Base-by-base conservation (phyloP, 2,797 vertebrate genomes). In the Lepilemur ruficaudatus region DNA sequence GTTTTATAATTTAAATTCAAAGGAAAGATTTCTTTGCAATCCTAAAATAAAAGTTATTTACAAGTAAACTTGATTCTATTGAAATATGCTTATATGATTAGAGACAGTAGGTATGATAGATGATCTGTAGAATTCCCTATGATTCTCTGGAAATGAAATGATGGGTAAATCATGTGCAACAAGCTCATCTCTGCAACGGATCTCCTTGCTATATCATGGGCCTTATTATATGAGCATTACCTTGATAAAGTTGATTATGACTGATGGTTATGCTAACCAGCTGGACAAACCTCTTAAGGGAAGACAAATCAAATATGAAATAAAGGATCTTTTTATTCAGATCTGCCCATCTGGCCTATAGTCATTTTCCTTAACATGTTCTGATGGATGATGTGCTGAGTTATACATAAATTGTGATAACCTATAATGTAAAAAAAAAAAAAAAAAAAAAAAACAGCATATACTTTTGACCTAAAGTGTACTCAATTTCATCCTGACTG, bases 191-290 rank as follows among this genome's bases (percentile, higher is more conserved):
- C 57, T 90, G n/a, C 55, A 55, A 50, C 75, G 35, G 30, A 65
- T 82, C 73, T 89, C 38, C 32, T 86, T 50, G 38, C 57, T 57
- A 0, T 79, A 43, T 32, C 0, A 0, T 78, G 41, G 79, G 35
- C 32, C 85, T 91, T 85, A 23, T 93, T 87, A 28, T 17, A 30
- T 83, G 69, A 72, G 81, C 93, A 87, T 81, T 91, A 87, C 72
- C 79, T 92, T 5, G 23, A 83, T 85, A 67, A 88, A 92, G 69
- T 72, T 96, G 76, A 92, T 93, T 92, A 59, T 97, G 79, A 96
- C 79, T 83, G 89, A 91, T 87, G 32, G 35, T 50, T 92, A 70
- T 88, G 75, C 69, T 81, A 84, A 72, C 72, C 38, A 52, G 70
- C 65, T 87, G 65, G 55, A 90, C 32, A 67, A 80, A 83, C 65